Conservation (phyloP, 2,113 vertebrate species). For the Notarius quadriscutis region DNA sequence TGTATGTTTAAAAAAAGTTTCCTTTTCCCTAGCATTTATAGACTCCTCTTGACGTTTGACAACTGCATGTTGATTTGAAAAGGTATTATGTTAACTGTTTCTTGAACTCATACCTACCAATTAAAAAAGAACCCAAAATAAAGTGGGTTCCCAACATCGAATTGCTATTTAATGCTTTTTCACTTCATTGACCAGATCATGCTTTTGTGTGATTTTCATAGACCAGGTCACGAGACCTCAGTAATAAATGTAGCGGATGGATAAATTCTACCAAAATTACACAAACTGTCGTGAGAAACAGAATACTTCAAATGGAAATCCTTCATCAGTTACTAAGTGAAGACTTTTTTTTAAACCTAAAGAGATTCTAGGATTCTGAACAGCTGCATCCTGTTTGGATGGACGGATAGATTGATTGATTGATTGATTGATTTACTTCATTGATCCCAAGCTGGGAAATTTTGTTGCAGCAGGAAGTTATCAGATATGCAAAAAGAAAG, state of each 20-base stretch:
- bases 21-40: constrained; percentile 54
- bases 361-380: background rate
- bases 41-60: constrained; percentile 59
- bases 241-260: background rate
- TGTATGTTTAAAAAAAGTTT: constrained; percentile 24
- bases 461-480: too few relatives aligned
- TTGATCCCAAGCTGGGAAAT: too few relatives aligned
- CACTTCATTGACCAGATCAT: background rate
- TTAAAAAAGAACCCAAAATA: constrained; percentile 69
- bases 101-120: constrained; percentile 68
- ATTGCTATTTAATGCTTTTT: constrained; percentile 21
- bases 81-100: constrained; percentile 66
- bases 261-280: background rate
- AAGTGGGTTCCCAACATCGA: constrained; percentile 30
- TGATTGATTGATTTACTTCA: too few relatives aligned
- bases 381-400: background rate
- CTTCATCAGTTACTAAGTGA: background rate
- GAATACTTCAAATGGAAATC: background rate
- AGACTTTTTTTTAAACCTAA: background rate
- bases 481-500: too few relatives aligned
- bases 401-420: too few relatives aligned
- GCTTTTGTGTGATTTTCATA: background rate
- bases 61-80: constrained; percentile 71
- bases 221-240: background rate
- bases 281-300: background rate